These are phyloP conservation scores for Eriosoma lanigerum DNA, from an alignment of 1,140 invertebrate genomes.

Conservation along the genomic window DNA sequence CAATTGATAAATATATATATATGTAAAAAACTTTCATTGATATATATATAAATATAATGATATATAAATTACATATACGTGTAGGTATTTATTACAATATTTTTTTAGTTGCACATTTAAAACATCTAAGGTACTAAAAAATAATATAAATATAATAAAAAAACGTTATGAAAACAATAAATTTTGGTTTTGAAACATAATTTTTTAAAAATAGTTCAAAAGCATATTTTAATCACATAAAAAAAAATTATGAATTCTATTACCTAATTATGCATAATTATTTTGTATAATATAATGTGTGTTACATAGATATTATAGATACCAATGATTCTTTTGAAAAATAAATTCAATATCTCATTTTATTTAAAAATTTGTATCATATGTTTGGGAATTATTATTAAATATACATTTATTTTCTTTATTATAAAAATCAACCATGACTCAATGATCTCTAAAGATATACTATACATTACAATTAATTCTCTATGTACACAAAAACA, in stretches of 20 bases:
- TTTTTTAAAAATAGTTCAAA: background rate
- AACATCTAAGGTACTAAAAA: background rate
- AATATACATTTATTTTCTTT: constrained; percentile 15
- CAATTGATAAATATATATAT: no score
- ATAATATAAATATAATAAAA: constrained; percentile 2
- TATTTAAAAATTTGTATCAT: background rate
- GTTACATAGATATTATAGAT: background rate
- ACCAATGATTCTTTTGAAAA: constrained; percentile 23
- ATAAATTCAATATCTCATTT: background rate
- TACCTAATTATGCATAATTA: no score
- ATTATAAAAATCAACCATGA: constrained; percentile 48
- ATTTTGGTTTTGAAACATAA: background rate
- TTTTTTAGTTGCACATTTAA: background rate
- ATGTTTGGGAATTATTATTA: constrained; percentile 5
- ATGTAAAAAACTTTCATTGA: no score
- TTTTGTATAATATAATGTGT: background rate
- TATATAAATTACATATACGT: background rate
- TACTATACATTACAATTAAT: constrained; percentile 47
- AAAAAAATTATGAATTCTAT: no score
- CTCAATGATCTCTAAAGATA: constrained; percentile 40
- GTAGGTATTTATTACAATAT: background rate
- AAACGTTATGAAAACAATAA: constrained; percentile 3
- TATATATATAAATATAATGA: no score
- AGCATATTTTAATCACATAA: background rate
- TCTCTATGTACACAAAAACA: constrained; percentile 40